These are phyloP conservation scores for Chitala chitala DNA, from an alignment of 2,113 vertebrate species.

Conservation along the genomic window DNA sequence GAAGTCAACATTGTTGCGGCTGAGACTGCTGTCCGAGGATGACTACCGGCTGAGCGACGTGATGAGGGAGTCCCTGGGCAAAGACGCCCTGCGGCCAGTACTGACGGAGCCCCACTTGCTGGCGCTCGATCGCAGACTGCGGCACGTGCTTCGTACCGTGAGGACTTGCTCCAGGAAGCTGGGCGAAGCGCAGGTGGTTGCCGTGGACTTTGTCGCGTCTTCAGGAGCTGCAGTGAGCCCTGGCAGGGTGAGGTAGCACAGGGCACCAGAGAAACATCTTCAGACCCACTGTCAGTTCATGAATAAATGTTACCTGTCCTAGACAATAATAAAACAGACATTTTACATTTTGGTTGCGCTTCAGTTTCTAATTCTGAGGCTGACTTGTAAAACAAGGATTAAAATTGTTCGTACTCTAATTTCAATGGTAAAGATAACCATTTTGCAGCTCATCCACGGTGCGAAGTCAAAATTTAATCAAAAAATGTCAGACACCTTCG, in stretches of 20 bases:
- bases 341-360: neutral
- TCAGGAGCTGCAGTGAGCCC: constrained; percentile 26
- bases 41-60: constrained; percentile 79
- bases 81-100: constrained; percentile 70
- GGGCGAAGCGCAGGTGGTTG: constrained; percentile 70
- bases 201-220: constrained; percentile 41
- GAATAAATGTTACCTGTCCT: no score
- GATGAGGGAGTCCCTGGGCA: constrained; percentile 83
- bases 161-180: constrained; percentile 62
- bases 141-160: constrained; percentile 66
- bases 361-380: neutral
- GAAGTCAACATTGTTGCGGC: constrained; percentile 69
- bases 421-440: no score
- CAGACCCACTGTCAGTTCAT: no score
- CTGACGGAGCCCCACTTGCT: constrained; percentile 80
- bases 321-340: constrained; percentile 8
- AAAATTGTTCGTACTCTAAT: no score
- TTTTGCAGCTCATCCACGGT: no score
- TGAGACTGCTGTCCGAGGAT: constrained; percentile 67
- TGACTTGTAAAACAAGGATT: neutral
- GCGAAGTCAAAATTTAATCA: no score
- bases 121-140: constrained; percentile 83
- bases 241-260: neutral
- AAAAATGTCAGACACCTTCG: no score
- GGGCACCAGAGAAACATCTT: neutral